Evolutionary conservation across 2,888 invertebrate genomes (phyloP).

Genomic region (Tanytarsus gracilentus): DNA sequence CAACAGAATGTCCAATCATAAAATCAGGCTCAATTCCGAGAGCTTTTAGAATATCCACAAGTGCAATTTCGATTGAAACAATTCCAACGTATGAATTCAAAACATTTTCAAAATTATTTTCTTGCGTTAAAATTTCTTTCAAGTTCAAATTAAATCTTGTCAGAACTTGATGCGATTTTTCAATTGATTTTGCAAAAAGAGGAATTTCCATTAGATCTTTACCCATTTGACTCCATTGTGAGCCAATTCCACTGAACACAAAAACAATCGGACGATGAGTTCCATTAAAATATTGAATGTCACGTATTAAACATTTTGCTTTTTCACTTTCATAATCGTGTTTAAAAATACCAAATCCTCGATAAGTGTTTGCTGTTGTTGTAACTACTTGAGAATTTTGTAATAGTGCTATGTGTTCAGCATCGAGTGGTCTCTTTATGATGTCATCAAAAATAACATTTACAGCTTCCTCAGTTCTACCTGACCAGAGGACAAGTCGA

Average conservation of each 20-base stretch:
- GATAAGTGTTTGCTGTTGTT: slow-evolving; percentile 53
- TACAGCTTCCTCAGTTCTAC: slow-evolving; percentile 64
- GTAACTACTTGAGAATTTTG: slow-evolving; percentile 48
- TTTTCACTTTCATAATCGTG: slow-evolving; percentile 7
- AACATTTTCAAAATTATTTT: slow-evolving; percentile 52
- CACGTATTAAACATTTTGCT: slow-evolving; percentile 38
- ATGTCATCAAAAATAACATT: slow-evolving; percentile 52
- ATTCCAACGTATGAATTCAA: slow-evolving; percentile 58
- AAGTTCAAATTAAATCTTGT: slow-evolving; percentile 51
- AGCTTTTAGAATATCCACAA: slow-evolving; percentile 49
- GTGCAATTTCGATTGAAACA: slow-evolving; percentile 50
- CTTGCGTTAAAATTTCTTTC: slow-evolving; percentile 48
- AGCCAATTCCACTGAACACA: slow-evolving; percentile 78
- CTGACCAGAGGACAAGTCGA: slow-evolving; percentile 60
- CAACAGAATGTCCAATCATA: slow-evolving; percentile 75
- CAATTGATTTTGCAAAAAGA: slow-evolving; percentile 57
- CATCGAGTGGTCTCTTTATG: slow-evolving; percentile 48
- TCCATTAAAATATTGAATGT: slow-evolving; percentile 49
- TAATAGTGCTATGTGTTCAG: slow-evolving; percentile 47
- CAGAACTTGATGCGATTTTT: slow-evolving; percentile 48
- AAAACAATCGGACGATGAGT: slow-evolving; percentile 64
- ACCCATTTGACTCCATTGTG: slow-evolving; percentile 74
- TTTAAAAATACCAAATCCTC: slow-evolving; percentile 54
- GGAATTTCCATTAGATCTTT: slow-evolving; percentile 59
- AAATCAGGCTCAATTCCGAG: slow-evolving; percentile 56